Evolutionary conservation across 1,140 invertebrate species (phyloP).

Genomic region (Argopecten irradians): DNA sequence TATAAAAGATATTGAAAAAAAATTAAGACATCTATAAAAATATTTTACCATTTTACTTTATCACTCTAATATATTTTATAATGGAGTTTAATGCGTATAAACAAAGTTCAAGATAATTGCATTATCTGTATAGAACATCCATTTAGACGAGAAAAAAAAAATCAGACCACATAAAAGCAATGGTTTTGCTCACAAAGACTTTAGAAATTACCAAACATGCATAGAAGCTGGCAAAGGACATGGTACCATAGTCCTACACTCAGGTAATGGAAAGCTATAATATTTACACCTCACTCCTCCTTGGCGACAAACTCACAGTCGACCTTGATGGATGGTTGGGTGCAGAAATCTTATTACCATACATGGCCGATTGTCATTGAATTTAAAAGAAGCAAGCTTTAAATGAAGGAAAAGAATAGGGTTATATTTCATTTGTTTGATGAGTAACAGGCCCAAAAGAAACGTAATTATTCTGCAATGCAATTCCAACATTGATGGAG

Average conservation of each 20-base stretch:
- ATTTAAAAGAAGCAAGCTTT: slow-evolving; percentile 23
- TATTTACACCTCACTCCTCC: neutral
- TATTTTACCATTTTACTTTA: no score
- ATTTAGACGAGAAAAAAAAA: no score
- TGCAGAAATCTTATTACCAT: slow-evolving; percentile 22
- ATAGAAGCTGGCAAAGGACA: neutral
- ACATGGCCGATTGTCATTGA: slow-evolving; percentile 15
- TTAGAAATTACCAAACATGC: neutral
- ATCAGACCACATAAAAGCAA: no score
- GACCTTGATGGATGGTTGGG: slow-evolving; percentile 12
- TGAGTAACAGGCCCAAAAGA: neutral
- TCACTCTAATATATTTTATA: no score
- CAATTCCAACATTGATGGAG: neutral
- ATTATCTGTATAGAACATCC: no score
- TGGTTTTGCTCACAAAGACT: neutral
- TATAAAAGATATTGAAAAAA: neutral
- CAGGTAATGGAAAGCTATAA: neutral
- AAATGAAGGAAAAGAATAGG: slow-evolving; percentile 11
- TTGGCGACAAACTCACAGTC: neutral
- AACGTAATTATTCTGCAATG: slow-evolving; percentile 22
- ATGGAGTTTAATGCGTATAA: no score
- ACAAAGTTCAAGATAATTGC: no score
- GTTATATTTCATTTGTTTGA: neutral
- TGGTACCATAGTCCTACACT: neutral
- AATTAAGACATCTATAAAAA: no score